Conservation (phyloP, 2,113 vertebrate genomes). For the Apteryx mantelli region DNA sequence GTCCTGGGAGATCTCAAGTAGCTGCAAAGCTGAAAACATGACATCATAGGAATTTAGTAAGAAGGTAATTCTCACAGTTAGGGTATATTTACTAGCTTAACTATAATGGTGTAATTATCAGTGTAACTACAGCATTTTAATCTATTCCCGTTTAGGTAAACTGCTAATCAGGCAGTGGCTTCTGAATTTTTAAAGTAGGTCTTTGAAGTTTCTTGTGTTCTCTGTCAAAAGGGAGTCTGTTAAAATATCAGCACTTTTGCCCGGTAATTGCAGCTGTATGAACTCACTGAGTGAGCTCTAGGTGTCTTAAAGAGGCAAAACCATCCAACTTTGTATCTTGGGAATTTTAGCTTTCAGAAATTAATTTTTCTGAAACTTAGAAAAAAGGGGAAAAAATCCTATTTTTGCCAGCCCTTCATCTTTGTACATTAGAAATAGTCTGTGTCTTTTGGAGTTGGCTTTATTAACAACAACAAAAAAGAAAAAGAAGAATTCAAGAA, state of each 20-base stretch:
- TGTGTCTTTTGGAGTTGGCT: background rate
- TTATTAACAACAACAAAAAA: background rate
- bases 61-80: background rate
- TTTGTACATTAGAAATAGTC: background rate
- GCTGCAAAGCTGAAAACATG: background rate
- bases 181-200: background rate
- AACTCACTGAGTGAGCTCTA: background rate
- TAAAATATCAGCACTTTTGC: background rate
- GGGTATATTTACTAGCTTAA: background rate
- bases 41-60: background rate
- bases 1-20: background rate
- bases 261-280: background rate
- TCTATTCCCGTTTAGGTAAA: background rate
- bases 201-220: background rate
- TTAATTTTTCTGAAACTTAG: background rate
- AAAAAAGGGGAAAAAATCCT: background rate
- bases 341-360: background rate
- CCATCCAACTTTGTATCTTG: background rate
- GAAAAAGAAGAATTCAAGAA: background rate
- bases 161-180: background rate
- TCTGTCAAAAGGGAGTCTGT: background rate
- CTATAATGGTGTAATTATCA: background rate
- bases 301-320: background rate
- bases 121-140: rapidly evolving
- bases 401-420: background rate